Conservation (phyloP, 2,113 vertebrate species). For the Peromyscus maniculatus region DNA sequence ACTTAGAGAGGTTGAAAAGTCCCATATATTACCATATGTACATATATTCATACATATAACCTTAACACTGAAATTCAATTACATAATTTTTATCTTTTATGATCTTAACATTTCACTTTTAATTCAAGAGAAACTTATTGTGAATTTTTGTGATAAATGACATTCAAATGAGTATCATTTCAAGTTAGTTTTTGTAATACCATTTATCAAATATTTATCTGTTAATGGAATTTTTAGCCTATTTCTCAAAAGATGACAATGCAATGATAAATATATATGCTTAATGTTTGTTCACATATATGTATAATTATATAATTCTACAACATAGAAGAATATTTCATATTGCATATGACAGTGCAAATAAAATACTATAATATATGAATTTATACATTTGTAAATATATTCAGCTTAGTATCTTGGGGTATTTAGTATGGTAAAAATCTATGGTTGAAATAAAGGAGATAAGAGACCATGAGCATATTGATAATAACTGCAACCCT, state of each 20-base stretch:
- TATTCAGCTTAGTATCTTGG: background rate
- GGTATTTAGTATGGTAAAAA: background rate
- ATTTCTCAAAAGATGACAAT: background rate
- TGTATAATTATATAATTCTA: background rate
- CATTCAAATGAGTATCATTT: background rate
- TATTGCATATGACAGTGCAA: background rate
- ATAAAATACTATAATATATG: background rate
- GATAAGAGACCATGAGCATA: background rate
- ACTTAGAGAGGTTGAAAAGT: background rate
- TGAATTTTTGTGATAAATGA: background rate
- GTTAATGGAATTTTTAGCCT: background rate
- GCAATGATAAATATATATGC: background rate
- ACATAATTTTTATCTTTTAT: background rate
- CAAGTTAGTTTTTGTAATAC: background rate
- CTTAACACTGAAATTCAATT: background rate
- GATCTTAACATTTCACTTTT: conserved; percentile 38
- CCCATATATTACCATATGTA: background rate
- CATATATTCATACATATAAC: background rate
- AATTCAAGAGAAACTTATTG: background rate
- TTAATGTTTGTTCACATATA: background rate
- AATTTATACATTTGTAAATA: background rate
- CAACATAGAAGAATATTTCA: background rate
- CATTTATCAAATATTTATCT: background rate
- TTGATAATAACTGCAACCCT: conserved; percentile 10
- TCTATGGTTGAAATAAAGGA: conserved; percentile 19